A percentile compares a stretch with the other conserved stretches of the same genome.
These are phyloP conservation scores for Alligator sinensis DNA, from an alignment of 2,113 vertebrate genomes.

Conservation along the genomic window DNA sequence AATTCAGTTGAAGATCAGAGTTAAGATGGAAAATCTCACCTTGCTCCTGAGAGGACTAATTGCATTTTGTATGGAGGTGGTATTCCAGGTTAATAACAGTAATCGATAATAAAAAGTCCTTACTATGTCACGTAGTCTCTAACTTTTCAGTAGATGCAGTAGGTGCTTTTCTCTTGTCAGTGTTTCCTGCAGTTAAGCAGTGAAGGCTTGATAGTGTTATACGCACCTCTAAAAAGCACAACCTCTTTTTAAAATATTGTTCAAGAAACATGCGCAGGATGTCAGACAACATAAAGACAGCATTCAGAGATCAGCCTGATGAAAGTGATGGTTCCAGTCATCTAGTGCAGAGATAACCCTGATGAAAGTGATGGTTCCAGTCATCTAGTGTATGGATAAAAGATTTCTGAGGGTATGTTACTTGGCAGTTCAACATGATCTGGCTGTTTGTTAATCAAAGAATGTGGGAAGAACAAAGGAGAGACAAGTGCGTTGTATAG, in stretches of 20 bases:
- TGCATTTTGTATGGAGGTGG: background rate
- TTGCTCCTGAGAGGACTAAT: background rate
- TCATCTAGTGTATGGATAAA: constrained; percentile 28
- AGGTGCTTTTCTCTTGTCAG: background rate
- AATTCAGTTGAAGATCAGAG: background rate
- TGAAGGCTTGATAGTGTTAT: background rate
- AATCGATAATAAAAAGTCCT: background rate
- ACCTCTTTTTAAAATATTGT: constrained; percentile 4
- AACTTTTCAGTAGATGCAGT: background rate
- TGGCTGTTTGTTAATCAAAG: constrained; percentile 64
- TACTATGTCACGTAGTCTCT: background rate
- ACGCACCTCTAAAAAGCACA: constrained; percentile 25
- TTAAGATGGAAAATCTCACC: background rate
- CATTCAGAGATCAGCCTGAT: background rate
- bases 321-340: constrained; percentile 27
- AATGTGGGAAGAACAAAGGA: constrained; percentile 51
- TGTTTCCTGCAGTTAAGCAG: background rate
- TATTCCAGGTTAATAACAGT: background rate
- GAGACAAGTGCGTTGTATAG: background rate
- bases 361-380: constrained; percentile 20
- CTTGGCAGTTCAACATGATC: constrained; percentile 56
- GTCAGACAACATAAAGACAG: constrained; percentile 20
- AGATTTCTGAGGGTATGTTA: constrained; percentile 42
- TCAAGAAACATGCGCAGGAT: constrained; percentile 16
- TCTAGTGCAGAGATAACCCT: background rate